Evolutionary conservation across 2,888 invertebrate species (phyloP), one percentile per base, ranked within the genome.

Genomic region (Parnassius apollo): DNA sequence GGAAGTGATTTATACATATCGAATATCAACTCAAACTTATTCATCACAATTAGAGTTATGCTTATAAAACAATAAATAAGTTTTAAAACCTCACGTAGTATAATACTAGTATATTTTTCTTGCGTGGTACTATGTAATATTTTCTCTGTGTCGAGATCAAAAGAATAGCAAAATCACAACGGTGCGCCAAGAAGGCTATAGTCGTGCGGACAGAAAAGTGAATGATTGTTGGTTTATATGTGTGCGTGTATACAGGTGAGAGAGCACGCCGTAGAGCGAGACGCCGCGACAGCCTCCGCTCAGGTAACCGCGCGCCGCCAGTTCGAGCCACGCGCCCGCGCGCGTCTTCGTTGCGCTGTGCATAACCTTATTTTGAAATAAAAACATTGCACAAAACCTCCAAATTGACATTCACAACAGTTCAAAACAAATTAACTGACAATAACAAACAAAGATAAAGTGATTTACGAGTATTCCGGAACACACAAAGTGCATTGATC

Each of bases 251-350:
- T 71, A 74, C 79, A 82, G 79, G 85, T 81, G 78, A 83, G 80
- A 82, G 71, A 71, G 78, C 75, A 73, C 69, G 71, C 69, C 78
- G 73, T 73, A 82, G 83, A 87, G 83, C 76, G 82, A 75, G 88
- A 86, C 76, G 74, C 73, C 78, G 78, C 74, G 69, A 78, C 74
- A 84, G 82, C 82, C 85, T 85, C 66, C 79, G 71, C 72, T 71
- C 82, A 82, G 83, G 85, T 85, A 83, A 80, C 78, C 81, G 73
- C 76, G 71, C 68, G 65, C 69, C 69, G 77, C 80, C 85, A 86
- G 87, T 84, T 80, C 74, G 72, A 79, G 73, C 74, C 79, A 77
- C 78, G 85, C 85, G 83, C 80, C 73, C 81, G 87, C 82, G 85
- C 86, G 83, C 83, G 82, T 83, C 75, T 69, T 71, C 72, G 71